Conservation (phyloP, 1,140 invertebrate species). For the Bursaphelenchus mucronatus region DNA sequence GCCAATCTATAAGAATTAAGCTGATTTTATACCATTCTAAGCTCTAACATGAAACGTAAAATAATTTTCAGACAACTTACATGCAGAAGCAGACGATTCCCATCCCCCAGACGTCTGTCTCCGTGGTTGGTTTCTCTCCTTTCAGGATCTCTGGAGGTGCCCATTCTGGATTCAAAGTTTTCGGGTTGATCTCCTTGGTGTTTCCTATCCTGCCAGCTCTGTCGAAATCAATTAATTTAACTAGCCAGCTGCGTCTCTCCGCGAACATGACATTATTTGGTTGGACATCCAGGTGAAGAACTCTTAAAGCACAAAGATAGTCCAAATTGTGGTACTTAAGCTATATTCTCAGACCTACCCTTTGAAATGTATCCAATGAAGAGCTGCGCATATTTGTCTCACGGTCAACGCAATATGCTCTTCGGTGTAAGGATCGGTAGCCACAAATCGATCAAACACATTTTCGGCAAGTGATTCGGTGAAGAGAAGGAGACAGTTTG, state of each 20-base stretch:
- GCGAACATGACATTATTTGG: slow-evolving; percentile 94
- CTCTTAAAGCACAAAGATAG: slow-evolving; percentile 71
- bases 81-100: slow-evolving; percentile 88
- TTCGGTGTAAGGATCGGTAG: slow-evolving; percentile 55
- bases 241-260: slow-evolving; percentile 71
- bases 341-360: slow-evolving; percentile 62
- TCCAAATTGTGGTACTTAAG: slow-evolving; percentile 68
- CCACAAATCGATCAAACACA: slow-evolving; percentile 57
- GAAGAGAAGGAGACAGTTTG: slow-evolving; percentile 53
- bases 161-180: slow-evolving; percentile 47
- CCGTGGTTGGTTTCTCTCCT: slow-evolving; percentile 76
- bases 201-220: slow-evolving; percentile 73
- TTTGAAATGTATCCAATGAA: slow-evolving; percentile 59
- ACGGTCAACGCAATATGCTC: slow-evolving; percentile 59
- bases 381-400: slow-evolving; percentile 52
- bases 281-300: slow-evolving; percentile 85
- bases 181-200: slow-evolving; percentile 63
- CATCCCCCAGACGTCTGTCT: slow-evolving; percentile 90
- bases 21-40: not conserved
- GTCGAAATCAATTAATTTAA: slow-evolving; percentile 88
- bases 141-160: slow-evolving; percentile 81
- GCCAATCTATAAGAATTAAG: slow-evolving; percentile 68
- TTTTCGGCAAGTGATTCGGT: slow-evolving; percentile 55
- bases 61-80: slow-evolving; percentile 60
- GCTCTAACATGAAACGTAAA: slow-evolving; percentile 12